These are phyloP conservation scores for Lasioglossum malachurum DNA, from an alignment of 2,888 invertebrate genomes.

Conservation along the genomic window DNA sequence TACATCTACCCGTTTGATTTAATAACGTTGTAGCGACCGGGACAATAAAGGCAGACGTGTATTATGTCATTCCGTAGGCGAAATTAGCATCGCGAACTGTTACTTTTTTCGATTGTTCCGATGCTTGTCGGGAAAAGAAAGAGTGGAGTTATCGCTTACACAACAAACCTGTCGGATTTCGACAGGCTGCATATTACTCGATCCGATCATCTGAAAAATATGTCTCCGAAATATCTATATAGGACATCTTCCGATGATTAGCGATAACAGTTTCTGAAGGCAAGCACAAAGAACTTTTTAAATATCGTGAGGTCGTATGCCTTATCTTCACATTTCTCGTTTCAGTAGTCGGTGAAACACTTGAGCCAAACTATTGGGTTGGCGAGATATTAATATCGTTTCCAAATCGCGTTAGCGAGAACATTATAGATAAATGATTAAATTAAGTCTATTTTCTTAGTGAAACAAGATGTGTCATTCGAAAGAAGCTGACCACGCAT, in stretches of 20 bases:
- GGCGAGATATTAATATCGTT: neutral
- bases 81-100: constrained; percentile 6
- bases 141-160: neutral
- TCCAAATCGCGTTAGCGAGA: neutral
- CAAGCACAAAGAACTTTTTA: constrained; percentile 1
- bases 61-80: constrained; percentile 2
- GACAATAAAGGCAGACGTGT: constrained; percentile 58
- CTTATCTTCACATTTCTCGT: constrained; percentile 12
- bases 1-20: constrained; percentile 45
- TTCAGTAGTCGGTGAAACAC: neutral
- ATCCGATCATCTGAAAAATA: neutral
- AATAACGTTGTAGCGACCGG: constrained; percentile 34
- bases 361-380: neutral
- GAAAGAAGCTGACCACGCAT: neutral
- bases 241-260: constrained; percentile 13
- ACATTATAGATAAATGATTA: neutral
- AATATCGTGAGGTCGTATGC: neutral
- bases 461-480: too few species aligned
- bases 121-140: constrained; percentile 3
- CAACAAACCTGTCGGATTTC: constrained; percentile 2
- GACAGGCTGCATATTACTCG: constrained; percentile 23
- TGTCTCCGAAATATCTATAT: constrained; percentile 10
- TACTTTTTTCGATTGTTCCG: constrained; percentile 10
- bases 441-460: neutral
- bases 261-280: neutral